Evolutionary conservation across 53 echinoderm and acorn worm genomes (phyloP).

Genomic region (Paracentrotus lividus): DNA sequence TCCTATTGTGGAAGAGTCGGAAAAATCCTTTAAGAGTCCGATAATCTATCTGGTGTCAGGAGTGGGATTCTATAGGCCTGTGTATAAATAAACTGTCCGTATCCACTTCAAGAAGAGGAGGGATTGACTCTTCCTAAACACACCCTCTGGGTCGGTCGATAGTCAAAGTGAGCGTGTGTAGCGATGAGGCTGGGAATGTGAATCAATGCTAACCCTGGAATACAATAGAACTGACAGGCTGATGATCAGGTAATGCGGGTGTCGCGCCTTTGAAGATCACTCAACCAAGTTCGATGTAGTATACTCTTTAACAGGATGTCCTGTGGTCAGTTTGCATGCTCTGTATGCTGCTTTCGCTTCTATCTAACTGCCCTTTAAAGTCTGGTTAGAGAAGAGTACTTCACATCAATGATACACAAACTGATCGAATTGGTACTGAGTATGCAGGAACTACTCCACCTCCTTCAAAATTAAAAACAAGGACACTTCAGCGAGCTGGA

Average conservation of each 20-base stretch:
- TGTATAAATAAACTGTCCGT: conserved; percentile 1
- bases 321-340: conserved; percentile 37
- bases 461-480: background rate
- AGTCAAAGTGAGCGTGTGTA: background rate
- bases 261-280: background rate
- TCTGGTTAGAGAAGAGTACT: background rate
- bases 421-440: conserved; percentile 3
- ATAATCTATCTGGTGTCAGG: background rate
- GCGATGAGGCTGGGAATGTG: background rate
- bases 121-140: conserved; percentile 48
- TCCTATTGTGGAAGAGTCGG: conserved; percentile 13
- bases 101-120: background rate
- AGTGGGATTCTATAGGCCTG: conserved; percentile 10
- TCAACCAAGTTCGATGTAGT: conserved; percentile 30
- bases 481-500: background rate
- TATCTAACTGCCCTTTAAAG: background rate
- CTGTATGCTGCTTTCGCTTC: conserved; percentile 5
- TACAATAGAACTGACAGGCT: background rate
- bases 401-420: background rate
- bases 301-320: conserved; percentile 34
- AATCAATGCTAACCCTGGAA: conserved; percentile 14
- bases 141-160: background rate
- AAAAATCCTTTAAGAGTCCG: too few relatives aligned
- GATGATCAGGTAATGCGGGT: background rate
- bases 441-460: background rate